A percentile compares a stretch with the other conserved stretches of the same genome.
These are phyloP conservation scores for Zosterops japonicus DNA, from an alignment of 2,113 vertebrate genomes.

Conservation along the genomic window DNA sequence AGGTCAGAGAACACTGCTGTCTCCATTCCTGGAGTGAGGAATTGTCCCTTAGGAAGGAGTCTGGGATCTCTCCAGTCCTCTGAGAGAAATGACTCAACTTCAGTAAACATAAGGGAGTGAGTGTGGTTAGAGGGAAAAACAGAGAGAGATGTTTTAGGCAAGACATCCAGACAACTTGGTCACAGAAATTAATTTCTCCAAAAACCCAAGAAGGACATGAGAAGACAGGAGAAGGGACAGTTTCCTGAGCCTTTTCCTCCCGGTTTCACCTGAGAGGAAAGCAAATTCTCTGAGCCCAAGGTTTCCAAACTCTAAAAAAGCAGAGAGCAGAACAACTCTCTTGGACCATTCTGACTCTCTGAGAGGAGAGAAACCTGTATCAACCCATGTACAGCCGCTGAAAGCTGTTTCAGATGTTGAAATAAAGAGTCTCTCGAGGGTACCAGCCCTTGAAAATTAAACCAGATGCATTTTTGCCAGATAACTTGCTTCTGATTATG, in stretches of 20 bases:
- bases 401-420: not conserved
- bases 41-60: not conserved
- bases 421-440: not conserved
- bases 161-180: not conserved
- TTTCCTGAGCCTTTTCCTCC: not conserved
- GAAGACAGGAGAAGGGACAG: not conserved
- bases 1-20: not conserved
- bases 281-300: not conserved
- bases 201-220: fast-evolving
- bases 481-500: not conserved
- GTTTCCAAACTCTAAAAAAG: not conserved
- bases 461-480: not conserved
- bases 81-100: not conserved
- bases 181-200: not conserved
- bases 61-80: fast-evolving
- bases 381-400: not conserved
- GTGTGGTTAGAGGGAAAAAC: not conserved
- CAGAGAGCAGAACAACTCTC: not conserved
- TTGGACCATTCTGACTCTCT: not conserved
- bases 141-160: not conserved
- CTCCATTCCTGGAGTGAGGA: not conserved
- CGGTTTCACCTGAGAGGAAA: not conserved
- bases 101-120: not conserved
- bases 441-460: not conserved
- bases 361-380: not conserved